A percentile compares a stretch with the other conserved stretches of the same genome.
Conservation (phyloP, 2,888 invertebrate genomes). For the Tipula vernalis region DNA sequence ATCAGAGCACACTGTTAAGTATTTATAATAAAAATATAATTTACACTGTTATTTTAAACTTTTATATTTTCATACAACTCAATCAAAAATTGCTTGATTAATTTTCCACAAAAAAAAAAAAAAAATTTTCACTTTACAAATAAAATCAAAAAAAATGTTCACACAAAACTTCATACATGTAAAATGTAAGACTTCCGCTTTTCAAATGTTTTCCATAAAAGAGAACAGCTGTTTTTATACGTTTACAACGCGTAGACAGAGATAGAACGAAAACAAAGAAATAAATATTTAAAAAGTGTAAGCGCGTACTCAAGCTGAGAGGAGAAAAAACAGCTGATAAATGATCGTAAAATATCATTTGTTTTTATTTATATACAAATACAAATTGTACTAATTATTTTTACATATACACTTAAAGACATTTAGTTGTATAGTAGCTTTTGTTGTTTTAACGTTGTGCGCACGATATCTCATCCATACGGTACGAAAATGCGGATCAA, state of each 20-base stretch:
- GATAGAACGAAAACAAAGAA: slow-evolving; percentile 22
- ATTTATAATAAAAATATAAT: background rate
- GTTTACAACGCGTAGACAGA: slow-evolving; percentile 21
- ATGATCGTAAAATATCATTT: background rate
- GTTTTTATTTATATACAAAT: background rate
- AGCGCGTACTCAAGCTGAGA: background rate
- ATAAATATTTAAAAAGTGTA: background rate
- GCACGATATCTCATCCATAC: background rate
- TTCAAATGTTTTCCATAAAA: slow-evolving; percentile 33
- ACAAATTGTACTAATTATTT: too few species aligned
- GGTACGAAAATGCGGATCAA: background rate
- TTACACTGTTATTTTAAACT: background rate
- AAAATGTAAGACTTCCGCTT: slow-evolving; percentile 23
- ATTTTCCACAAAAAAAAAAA: background rate
- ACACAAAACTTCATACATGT: background rate
- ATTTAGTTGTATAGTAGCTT: background rate
- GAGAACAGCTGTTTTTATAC: slow-evolving; percentile 36
- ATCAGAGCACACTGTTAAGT: background rate
- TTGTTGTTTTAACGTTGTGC: background rate
- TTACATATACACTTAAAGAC: background rate
- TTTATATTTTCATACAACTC: too few species aligned
- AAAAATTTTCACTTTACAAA: background rate
- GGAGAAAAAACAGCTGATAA: slow-evolving; percentile 8
- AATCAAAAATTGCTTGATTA: background rate
- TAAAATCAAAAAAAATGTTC: background rate